phyloP scores from a whole-genome alignment of 2,113 vertebrate genomes.

The Syngnathus scovelli region DNA sequence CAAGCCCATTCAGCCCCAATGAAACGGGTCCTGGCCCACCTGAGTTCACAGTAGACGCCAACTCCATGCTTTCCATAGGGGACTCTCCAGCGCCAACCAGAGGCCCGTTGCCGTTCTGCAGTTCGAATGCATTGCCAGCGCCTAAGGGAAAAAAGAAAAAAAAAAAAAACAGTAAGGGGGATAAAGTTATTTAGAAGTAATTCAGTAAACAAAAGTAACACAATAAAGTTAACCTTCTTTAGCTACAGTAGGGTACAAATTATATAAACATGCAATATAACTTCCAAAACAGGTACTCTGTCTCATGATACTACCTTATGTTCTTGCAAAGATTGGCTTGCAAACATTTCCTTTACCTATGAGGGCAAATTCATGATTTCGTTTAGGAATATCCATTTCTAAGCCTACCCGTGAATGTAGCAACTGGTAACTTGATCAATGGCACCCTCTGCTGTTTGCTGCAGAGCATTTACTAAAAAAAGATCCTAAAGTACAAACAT shows the following conservation, averaged over 20 bases:
- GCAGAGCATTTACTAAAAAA: too few species aligned
- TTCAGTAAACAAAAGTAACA: not conserved
- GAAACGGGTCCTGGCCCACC: slow-evolving; percentile 92
- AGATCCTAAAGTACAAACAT: too few species aligned
- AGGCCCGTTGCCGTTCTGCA: slow-evolving; percentile 57
- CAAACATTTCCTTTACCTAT: not conserved
- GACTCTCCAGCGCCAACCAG: slow-evolving; percentile 74
- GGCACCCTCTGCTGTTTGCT: not conserved
- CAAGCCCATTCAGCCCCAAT: slow-evolving; percentile 79
- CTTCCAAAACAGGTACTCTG: not conserved
- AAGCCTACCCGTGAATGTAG: not conserved
- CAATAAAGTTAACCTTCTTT: not conserved
- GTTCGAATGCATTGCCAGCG: slow-evolving; percentile 33
- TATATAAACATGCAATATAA: not conserved
- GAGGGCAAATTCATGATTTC: not conserved
- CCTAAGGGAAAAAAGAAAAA: slow-evolving; percentile 31
- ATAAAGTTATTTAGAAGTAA: not conserved
- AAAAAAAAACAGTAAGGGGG: not conserved
- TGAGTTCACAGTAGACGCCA: slow-evolving; percentile 74
- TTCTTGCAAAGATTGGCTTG: not conserved
- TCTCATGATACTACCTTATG: not conserved
- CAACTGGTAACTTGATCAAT: not conserved
- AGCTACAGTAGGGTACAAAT: not conserved
- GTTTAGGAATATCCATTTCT: not conserved
- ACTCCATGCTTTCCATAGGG: slow-evolving; percentile 81